A percentile compares a stretch with the other conserved stretches of the same genome.
Conservation (phyloP, 2,113 vertebrate genomes). For the Odocoileus hemionus region DNA sequence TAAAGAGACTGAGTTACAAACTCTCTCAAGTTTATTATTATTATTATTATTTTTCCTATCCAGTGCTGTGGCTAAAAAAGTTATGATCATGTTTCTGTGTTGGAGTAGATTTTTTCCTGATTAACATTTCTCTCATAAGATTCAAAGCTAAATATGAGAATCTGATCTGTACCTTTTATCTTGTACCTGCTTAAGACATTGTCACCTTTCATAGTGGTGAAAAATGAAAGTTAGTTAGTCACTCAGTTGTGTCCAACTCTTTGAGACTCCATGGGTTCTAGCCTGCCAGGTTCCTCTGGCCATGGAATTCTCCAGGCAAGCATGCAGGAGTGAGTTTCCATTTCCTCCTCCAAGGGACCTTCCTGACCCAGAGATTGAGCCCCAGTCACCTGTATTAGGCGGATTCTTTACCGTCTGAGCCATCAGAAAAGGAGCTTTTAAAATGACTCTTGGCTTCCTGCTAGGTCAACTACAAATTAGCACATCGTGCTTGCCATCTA, state of each 20-base stretch:
- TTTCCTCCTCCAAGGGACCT: not conserved
- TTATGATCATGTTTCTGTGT: not conserved
- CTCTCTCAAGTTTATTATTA: not conserved
- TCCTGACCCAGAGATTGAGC: not conserved
- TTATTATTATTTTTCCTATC: not conserved
- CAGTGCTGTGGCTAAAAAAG: not conserved
- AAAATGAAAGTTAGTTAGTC: not conserved
- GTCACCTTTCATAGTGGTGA: not conserved
- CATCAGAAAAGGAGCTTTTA: not conserved
- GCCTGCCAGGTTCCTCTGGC: not conserved
- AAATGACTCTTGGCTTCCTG: not conserved
- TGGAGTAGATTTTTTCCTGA: not conserved
- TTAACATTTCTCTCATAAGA: not conserved
- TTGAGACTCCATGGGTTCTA: fast-evolving
- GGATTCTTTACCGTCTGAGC: not conserved
- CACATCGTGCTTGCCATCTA: not conserved
- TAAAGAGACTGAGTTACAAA: not conserved
- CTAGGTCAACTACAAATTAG: not conserved
- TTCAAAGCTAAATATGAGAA: not conserved
- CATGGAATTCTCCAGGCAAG: not conserved
- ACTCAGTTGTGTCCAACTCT: not conserved
- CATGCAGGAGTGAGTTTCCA: not conserved
- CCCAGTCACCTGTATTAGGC: not conserved
- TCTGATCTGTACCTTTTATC: not conserved
- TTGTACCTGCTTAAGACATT: not conserved